A percentile compares a stretch with the other conserved stretches of the same genome.
These are phyloP conservation scores for Agonopterix subpropinquella DNA, from an alignment of 2,888 invertebrate species.

Conservation along the genomic window DNA sequence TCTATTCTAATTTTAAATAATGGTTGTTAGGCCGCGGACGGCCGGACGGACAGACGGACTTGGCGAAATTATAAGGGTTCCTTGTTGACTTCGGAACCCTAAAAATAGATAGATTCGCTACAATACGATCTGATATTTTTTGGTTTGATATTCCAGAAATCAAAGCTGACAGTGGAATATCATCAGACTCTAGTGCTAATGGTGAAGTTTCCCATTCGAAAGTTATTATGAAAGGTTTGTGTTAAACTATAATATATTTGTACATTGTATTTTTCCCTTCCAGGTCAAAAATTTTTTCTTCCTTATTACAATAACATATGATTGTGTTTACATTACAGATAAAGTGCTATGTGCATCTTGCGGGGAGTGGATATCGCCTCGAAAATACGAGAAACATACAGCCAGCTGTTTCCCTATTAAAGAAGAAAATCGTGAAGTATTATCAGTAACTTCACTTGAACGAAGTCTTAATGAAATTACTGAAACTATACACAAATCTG, in stretches of 20 bases:
- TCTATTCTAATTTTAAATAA: no score
- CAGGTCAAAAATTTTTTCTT: no score
- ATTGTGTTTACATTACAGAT: conserved; percentile 12
- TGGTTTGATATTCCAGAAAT: conserved; percentile 18
- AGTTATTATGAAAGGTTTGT: background rate
- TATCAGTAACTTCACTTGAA: background rate
- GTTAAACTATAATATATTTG: no score
- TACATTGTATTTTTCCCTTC: no score
- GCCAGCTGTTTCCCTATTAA: conserved; percentile 11
- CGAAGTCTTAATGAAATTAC: background rate
- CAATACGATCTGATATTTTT: no score
- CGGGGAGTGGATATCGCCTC: conserved; percentile 11
- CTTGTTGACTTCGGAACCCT: no score
- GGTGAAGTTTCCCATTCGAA: conserved; percentile 7
- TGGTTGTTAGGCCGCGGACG: no score
- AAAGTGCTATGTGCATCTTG: conserved; percentile 14
- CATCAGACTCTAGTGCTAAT: conserved; percentile 32
- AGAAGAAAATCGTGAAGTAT: conserved; percentile 1
- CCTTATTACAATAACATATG: no score
- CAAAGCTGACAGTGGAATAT: conserved; percentile 32
- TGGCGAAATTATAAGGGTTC: no score
- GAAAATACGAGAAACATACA: conserved; percentile 11
- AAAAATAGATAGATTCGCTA: no score
- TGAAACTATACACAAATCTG: conserved; percentile 1
- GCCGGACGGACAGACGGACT: no score